Conservation (phyloP, 2,888 invertebrate species). For the Caradrina kadenii region DNA sequence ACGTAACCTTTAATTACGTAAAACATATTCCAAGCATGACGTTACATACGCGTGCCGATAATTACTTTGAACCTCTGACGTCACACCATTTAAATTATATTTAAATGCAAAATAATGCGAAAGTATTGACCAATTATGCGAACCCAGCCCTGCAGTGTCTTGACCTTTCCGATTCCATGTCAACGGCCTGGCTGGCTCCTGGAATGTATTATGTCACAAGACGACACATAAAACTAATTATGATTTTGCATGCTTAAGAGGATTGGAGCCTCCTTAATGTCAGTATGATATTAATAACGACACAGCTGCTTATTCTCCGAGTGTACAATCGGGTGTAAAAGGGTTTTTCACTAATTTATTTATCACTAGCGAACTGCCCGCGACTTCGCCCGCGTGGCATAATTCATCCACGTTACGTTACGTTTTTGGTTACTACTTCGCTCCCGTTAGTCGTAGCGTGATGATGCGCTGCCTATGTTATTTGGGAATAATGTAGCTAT, state of each 20-base stretch:
- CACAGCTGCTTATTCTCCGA: conserved; percentile 30
- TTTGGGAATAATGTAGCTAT: no score
- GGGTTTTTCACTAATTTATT: conserved; percentile 12
- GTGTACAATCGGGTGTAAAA: conserved; percentile 33
- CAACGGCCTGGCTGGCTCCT: conserved; percentile 72
- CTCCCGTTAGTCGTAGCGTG: no score
- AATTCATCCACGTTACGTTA: no score
- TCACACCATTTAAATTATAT: conserved; percentile 73
- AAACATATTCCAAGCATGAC: conserved; percentile 66
- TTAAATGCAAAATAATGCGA: conserved; percentile 71
- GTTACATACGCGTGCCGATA: conserved; percentile 69
- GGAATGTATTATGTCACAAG: conserved; percentile 69
- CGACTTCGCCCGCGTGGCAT: no score
- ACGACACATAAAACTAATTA: conserved; percentile 70
- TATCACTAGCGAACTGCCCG: not conserved
- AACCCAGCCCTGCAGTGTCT: conserved; percentile 65
- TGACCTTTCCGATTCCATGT: conserved; percentile 80
- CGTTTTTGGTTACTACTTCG: no score
- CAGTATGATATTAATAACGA: conserved; percentile 58
- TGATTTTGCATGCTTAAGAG: conserved; percentile 66
- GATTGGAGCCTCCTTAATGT: conserved; percentile 61
- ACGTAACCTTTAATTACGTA: conserved; percentile 69
- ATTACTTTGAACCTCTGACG: conserved; percentile 73
- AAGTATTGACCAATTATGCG: conserved; percentile 72
- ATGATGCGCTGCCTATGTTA: no score